phyloP scores from a whole-genome alignment of 2,113 vertebrate genomes.

The Murina feae region DNA sequence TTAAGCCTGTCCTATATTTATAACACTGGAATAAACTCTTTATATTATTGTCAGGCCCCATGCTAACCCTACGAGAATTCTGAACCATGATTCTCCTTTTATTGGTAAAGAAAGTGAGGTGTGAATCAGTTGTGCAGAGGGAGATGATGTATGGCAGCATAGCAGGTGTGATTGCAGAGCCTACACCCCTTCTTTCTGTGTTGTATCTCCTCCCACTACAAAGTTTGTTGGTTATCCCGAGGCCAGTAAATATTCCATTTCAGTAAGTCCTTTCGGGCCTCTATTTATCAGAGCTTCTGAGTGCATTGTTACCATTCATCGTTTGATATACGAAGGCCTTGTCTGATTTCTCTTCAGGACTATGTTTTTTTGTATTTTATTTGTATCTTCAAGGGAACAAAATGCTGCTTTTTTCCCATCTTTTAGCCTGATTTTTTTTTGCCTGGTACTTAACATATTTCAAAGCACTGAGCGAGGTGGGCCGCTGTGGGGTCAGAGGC shows the following conservation, averaged over 20 bases:
- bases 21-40: not conserved
- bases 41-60: not conserved
- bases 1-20: not conserved
- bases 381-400: not conserved
- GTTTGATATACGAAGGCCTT: not conserved
- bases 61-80: not conserved
- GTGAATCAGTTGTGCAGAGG: not conserved
- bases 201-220: accelerated
- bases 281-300: not conserved
- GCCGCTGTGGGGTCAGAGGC: not conserved
- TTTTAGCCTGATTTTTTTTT: not conserved
- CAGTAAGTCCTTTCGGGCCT: not conserved
- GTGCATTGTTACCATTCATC: not conserved
- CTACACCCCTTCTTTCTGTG: accelerated
- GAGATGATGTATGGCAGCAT: not conserved
- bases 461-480: not conserved
- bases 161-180: not conserved
- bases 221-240: not conserved
- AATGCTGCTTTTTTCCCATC: not conserved
- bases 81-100: not conserved
- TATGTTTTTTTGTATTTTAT: not conserved
- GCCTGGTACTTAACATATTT: not conserved
- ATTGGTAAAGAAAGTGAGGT: not conserved
- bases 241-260: not conserved
- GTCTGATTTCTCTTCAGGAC: not conserved